Percentiles rank a stretch among this genome's conserved stretches.
Conservation (phyloP, 2,888 invertebrate species). For the Oasisia sp. region DNA sequence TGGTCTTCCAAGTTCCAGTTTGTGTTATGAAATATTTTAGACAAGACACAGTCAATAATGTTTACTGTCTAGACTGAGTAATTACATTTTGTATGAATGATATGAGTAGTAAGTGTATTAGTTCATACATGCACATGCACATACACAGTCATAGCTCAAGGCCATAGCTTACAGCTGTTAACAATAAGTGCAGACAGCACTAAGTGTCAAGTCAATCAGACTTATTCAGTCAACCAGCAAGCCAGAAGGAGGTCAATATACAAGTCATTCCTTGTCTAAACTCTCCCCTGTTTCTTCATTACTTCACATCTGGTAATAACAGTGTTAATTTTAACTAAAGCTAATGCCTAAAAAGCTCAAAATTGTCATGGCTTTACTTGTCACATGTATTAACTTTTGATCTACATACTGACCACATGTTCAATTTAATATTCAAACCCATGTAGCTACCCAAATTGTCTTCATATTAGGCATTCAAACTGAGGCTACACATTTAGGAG, state of each 20-base stretch:
- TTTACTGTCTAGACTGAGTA: neutral
- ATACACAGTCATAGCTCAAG: neutral
- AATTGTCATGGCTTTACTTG: neutral
- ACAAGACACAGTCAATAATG: neutral
- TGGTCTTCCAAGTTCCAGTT: neutral
- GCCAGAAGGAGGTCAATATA: neutral
- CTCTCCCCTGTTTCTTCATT: neutral
- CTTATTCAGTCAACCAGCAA: neutral
- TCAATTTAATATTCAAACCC: neutral
- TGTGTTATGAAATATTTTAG: neutral
- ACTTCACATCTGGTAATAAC: neutral
- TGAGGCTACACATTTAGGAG: neutral
- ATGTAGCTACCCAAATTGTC: neutral
- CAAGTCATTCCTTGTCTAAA: neutral
- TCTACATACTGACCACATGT: too few species aligned
- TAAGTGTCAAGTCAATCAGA: neutral
- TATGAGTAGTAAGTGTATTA: neutral
- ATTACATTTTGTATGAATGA: neutral
- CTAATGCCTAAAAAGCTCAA: neutral
- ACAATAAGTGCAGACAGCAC: neutral
- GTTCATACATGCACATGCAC: neutral
- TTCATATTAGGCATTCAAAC: neutral
- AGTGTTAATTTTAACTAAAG: neutral
- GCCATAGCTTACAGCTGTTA: neutral
- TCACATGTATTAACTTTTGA: neutral